Evolutionary conservation across 2,113 vertebrate genomes (phyloP).

Genomic region (Pedionomus torquatus): DNA sequence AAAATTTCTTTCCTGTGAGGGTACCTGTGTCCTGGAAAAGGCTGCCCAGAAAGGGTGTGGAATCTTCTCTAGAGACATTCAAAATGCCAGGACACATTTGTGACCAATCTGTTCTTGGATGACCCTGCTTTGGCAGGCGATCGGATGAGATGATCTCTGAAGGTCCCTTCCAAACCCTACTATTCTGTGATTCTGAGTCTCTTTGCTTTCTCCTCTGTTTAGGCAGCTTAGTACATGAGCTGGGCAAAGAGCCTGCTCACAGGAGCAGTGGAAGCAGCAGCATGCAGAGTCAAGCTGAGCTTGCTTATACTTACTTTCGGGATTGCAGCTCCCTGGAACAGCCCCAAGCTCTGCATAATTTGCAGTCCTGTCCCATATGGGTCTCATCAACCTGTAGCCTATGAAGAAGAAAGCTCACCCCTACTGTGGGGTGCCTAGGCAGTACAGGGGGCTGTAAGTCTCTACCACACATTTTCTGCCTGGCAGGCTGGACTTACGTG

Average conservation of each 20-base stretch:
- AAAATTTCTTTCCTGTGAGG: too few species aligned
- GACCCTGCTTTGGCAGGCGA: too few species aligned
- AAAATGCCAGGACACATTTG: too few species aligned
- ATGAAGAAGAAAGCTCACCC: neutral
- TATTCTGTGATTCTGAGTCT: neutral
- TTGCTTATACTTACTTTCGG: neutral
- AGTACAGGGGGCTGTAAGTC: neutral
- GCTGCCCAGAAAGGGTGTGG: too few species aligned
- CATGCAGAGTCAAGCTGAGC: neutral
- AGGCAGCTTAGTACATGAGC: neutral
- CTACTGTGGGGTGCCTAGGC: rapidly evolving
- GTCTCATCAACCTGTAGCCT: rapidly evolving
- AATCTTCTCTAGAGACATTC: too few species aligned
- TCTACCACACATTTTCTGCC: neutral
- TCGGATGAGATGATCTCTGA: too few species aligned
- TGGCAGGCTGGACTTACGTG: neutral
- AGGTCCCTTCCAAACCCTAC: too few species aligned
- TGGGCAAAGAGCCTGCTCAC: rapidly evolving
- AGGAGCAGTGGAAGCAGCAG: neutral
- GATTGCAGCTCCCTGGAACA: neutral
- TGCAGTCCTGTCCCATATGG: too few species aligned
- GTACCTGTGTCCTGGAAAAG: too few species aligned
- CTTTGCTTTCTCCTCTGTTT: neutral
- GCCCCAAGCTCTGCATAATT: neutral
- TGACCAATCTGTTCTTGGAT: too few species aligned